phyloP scores from a whole-genome alignment of 2,113 vertebrate genomes.

The Cebus imitator region DNA sequence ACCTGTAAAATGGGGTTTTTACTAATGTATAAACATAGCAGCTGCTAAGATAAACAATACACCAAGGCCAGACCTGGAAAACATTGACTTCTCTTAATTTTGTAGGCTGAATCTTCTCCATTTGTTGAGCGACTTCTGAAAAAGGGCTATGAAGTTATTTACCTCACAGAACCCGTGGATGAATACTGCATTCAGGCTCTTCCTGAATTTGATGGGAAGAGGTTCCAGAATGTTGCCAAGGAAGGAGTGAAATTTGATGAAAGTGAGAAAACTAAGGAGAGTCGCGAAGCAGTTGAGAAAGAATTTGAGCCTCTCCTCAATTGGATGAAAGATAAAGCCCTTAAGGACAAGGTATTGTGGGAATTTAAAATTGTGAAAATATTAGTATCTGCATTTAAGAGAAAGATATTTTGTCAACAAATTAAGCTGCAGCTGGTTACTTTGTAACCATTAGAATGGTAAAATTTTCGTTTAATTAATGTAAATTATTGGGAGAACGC shows the following conservation, averaged over 20 bases:
- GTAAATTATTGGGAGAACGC: background rate
- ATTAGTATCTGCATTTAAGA: background rate
- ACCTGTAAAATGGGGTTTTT: background rate
- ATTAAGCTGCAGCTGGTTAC: background rate
- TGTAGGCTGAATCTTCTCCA: constrained; percentile 95
- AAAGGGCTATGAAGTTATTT: constrained; percentile 98
- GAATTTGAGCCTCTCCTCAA: constrained; percentile 95
- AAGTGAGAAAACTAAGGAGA: constrained; percentile 96
- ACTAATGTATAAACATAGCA: background rate
- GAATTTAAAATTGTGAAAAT: background rate
- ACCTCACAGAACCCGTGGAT: constrained; percentile 97
- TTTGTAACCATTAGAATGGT: background rate
- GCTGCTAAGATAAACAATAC: background rate
- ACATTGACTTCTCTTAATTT: background rate
- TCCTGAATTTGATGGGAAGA: constrained; percentile 97
- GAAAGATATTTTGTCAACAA: background rate
- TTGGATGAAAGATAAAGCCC: constrained; percentile 97
- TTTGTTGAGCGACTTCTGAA: constrained; percentile 97
- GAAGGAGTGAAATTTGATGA: constrained; percentile 98
- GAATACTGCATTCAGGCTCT: constrained; percentile 99
- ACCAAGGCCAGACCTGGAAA: background rate
- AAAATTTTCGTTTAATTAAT: background rate
- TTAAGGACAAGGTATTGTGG: constrained; percentile 93
- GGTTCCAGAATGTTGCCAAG: constrained; percentile 99
- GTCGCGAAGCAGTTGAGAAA: constrained; percentile 93